phyloP scores from a whole-genome alignment of 2,113 vertebrate species.

The Lamprologus sp. region DNA sequence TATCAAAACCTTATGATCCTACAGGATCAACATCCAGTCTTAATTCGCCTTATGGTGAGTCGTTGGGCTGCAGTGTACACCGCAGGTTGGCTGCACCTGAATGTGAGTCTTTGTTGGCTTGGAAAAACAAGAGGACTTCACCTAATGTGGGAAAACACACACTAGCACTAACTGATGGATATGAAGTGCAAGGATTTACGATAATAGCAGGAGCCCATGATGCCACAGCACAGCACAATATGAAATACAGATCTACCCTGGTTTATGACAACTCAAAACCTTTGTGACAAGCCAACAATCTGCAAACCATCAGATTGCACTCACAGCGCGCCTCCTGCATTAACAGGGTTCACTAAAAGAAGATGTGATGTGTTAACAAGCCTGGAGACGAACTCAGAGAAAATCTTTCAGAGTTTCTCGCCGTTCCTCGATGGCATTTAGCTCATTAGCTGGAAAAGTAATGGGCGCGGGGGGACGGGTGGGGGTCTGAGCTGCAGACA shows the following conservation, averaged over 20 bases:
- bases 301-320: background rate
- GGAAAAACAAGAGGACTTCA: background rate
- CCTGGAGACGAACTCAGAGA: background rate
- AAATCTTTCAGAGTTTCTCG: background rate
- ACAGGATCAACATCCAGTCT: background rate
- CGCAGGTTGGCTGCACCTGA: accelerated
- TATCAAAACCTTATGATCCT: background rate
- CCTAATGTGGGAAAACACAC: background rate
- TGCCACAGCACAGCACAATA: background rate
- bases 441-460: constrained; percentile 2
- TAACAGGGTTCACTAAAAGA: background rate
- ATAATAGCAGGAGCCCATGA: background rate
- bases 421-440: background rate
- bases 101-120: background rate
- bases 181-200: background rate
- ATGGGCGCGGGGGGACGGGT: background rate
- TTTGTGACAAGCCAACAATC: background rate
- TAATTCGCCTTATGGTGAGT: accelerated
- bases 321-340: background rate
- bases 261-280: background rate
- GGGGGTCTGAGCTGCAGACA: background rate
- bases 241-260: background rate
- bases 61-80: background rate
- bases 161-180: background rate
- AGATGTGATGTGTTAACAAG: background rate